Conservation (phyloP, 2,888 invertebrate genomes). For the Dinocampus coccinellae region DNA sequence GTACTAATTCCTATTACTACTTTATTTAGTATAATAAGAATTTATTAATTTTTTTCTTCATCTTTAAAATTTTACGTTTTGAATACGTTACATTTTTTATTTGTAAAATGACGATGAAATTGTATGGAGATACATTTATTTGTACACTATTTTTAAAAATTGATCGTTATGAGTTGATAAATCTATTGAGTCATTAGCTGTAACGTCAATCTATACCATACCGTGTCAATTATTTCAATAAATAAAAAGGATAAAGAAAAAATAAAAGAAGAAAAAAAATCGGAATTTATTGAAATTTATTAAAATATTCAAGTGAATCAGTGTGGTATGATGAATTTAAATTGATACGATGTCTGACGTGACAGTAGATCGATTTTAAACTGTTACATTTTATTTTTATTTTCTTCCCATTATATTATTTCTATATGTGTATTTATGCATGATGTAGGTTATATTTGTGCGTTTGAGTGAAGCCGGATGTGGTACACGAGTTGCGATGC, state of each 20-base stretch:
- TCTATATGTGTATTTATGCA: neutral
- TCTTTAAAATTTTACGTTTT: neutral
- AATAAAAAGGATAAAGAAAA: too few relatives aligned
- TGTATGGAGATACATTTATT: too few relatives aligned
- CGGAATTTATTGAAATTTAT: too few relatives aligned
- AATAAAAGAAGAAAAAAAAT: too few relatives aligned
- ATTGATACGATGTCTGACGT: neutral
- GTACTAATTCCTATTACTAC: neutral
- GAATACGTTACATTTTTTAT: too few relatives aligned
- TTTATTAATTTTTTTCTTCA: neutral
- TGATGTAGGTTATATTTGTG: neutral
- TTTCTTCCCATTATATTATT: neutral
- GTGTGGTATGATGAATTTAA: neutral
- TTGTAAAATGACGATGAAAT: too few relatives aligned
- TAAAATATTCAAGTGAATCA: neutral
- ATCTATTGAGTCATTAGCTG: too few relatives aligned
- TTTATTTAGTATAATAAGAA: neutral
- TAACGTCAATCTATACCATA: neutral
- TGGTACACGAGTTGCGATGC: slow-evolving; percentile 8
- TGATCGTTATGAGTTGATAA: too few relatives aligned
- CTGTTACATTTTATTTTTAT: neutral
- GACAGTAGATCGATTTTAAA: neutral
- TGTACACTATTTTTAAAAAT: too few relatives aligned
- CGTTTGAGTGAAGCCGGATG: neutral
- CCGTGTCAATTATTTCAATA: neutral